These are phyloP conservation scores for Oreochromis aureus DNA, from an alignment of 2,113 vertebrate species.

Conservation along the genomic window DNA sequence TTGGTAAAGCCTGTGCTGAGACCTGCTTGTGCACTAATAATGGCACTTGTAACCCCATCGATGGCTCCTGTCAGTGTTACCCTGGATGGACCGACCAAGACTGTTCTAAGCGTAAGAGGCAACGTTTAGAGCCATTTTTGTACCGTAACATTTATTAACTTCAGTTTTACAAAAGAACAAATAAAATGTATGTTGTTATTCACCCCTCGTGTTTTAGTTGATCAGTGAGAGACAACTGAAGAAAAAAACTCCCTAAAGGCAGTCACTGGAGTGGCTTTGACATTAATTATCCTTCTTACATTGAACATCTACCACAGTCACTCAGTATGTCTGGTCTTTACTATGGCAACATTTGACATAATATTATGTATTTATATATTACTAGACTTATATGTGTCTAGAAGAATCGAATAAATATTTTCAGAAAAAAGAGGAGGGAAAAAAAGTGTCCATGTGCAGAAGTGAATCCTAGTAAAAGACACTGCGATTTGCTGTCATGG, in stretches of 20 bases:
- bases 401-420: background rate
- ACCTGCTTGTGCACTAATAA: constrained; percentile 87
- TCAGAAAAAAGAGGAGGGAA: background rate
- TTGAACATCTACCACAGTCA: background rate
- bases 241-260: background rate
- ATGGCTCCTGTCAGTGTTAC: constrained; percentile 88
- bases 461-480: background rate
- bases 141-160: background rate
- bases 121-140: background rate
- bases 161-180: background rate
- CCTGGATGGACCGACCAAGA: constrained; percentile 88
- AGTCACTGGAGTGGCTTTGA: background rate
- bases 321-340: background rate
- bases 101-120: constrained; percentile 83
- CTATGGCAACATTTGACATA: background rate
- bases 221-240: background rate
- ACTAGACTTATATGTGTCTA: background rate
- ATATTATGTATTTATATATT: background rate
- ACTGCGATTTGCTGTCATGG: background rate
- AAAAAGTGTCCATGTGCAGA: background rate
- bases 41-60: constrained; percentile 86
- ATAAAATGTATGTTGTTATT: background rate
- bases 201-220: background rate
- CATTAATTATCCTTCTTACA: background rate
- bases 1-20: constrained; percentile 80